Base-by-base conservation (phyloP, 2,888 invertebrate genomes). In the Drosophila niveifrons region DNA sequence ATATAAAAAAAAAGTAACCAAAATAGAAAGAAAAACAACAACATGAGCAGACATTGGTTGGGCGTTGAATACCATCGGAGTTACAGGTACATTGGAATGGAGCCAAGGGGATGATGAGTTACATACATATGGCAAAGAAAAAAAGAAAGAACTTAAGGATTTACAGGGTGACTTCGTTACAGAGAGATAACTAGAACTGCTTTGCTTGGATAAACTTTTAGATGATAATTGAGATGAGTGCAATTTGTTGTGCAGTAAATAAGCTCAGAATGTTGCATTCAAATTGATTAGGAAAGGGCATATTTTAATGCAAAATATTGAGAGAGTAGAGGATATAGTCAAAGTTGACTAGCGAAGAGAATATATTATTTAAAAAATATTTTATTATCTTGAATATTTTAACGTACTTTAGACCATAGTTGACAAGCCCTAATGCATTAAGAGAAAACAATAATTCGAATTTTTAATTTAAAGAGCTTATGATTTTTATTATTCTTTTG, bases 131-230 rank as follows among this genome's bases (percentile, higher is more conserved):
- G 62, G 39, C 4, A 11, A 51, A 39, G 50, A 36, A 31, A 62
- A 23, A 51, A 18, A 13, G 9, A 11, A 51, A 39, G 43, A 28
- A 31, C 58, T 17, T 55, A 18, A 17, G 11, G 13, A 9, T 3
- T 51, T 63, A 64, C 78, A 77, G 67, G 78, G 72, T 75, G 77
- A 18, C 36, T 10, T 39, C 2, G 10, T 31, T 13, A n/a, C n/a
- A 17, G 17, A 29, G 1, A 4, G 11, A 0, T 34, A 34, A 11
- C 34, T 34, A 34, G 34, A 11, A 23, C 18, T 51, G 10, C 23
- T 1, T 18, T 11, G 41, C 6, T 10, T 18, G 10, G n/a, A 17
- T 56, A 2, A 15, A 8, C 34, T 36, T 17, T 48, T 10, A 18
- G n/a, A 18, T n/a, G 34, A 34, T 13, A 15, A 36, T 50, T 50